Base-by-base conservation (phyloP, 2,888 invertebrate species). In the Synanthedon myopaeformis region DNA sequence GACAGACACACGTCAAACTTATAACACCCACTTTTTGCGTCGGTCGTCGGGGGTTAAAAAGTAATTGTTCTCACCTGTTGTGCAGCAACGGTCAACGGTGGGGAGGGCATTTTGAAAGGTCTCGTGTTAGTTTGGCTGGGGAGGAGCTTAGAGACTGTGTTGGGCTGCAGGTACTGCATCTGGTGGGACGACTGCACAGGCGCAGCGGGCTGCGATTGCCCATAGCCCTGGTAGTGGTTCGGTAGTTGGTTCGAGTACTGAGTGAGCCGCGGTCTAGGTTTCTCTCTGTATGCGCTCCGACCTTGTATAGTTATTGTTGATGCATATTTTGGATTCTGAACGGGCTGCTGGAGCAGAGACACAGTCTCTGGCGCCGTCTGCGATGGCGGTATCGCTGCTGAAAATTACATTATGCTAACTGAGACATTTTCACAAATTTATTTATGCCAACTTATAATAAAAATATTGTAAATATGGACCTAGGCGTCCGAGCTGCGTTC, bases 321-420 rank as follows among this genome's bases (percentile, higher is more conserved):
- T 45, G 80, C 72, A 59, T 82, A 85, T 65, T 85, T 85, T 13
- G 76, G 64, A 57, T 70, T 76, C 57, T 76, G 82, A 53, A 78
- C 67, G 35, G 86, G 84, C 62, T 85, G 84, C 63, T 87, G 87
- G 55, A 87, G 69, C 45, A 87, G 64, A 10, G 85, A 85, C 41
- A 87, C 87, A n/a, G 87, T 86, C 62, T 87, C 87, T 17, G 87
- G 87, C 19, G 87, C 87, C 12, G 85, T 86, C 60, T 84, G 84
- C n/a, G 86, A 87, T 41, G 86, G 86, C 52, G 87, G 82, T 28
- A 86, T 72, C 51, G 67, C 74, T 75, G 63, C 23, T 45, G 55
- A 49, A 54, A 14, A 51, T 28, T 0, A 45, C 35, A 35, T 35
- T 35, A 35, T 35, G 0, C 35, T 35, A 3, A 10, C 35, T 35